A percentile compares a stretch with the other conserved stretches of the same genome.
Evolutionary conservation across 2,113 vertebrate species (phyloP).

Genomic region (Epinephelus lanceolatus): DNA sequence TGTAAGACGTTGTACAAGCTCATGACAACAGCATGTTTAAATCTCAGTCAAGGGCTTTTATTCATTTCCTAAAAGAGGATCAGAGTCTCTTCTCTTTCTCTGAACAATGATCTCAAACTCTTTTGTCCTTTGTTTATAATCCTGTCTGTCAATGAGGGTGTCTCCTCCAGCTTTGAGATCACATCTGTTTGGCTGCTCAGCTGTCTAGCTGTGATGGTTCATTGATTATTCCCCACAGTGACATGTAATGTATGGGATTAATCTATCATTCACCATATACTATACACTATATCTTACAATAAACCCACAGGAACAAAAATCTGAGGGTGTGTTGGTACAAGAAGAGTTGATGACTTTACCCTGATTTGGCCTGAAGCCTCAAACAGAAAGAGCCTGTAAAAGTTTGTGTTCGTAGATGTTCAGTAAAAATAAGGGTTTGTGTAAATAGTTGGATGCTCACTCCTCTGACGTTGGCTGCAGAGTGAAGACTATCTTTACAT

Average conservation of each 20-base stretch:
- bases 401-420: too few species aligned
- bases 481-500: neutral
- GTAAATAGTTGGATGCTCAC: neutral
- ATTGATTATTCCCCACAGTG: neutral
- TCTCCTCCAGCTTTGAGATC: slow-evolving; percentile 1
- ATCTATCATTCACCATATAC: neutral
- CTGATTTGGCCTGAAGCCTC: slow-evolving; percentile 6
- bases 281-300: neutral
- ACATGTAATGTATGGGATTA: neutral
- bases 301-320: slow-evolving; percentile 5
- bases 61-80: slow-evolving; percentile 2
- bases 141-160: slow-evolving; percentile 20
- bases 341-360: neutral
- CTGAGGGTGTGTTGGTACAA: slow-evolving; percentile 24
- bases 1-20: neutral
- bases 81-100: neutral
- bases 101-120: slow-evolving; percentile 6
- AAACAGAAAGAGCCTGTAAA: neutral
- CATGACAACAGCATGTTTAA: slow-evolving; percentile 4
- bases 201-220: neutral
- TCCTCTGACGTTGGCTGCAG: slow-evolving; percentile 24
- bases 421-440: neutral
- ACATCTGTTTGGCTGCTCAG: slow-evolving; percentile 13
- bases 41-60: neutral
- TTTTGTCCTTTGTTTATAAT: slow-evolving; percentile 21